phyloP scores from a whole-genome alignment of 2,888 invertebrate species.

The Spilosoma lubricipeda region DNA sequence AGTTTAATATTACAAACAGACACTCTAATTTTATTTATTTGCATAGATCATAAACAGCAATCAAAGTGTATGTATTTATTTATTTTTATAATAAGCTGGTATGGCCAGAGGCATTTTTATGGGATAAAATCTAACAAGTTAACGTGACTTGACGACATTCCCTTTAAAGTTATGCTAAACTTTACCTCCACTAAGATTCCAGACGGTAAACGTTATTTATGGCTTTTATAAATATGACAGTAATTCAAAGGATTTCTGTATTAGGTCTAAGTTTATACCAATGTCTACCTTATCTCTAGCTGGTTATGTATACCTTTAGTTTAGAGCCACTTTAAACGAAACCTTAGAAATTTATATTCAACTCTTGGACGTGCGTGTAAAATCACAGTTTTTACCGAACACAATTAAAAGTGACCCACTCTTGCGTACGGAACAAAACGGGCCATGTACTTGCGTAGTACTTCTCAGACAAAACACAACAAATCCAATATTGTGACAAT shows the following conservation, averaged over 20 bases:
- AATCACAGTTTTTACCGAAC: slow-evolving; percentile 78
- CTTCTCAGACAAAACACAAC: slow-evolving; percentile 53
- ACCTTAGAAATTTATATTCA: slow-evolving; percentile 59
- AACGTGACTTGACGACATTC: not conserved
- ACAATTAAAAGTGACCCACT: slow-evolving; percentile 84
- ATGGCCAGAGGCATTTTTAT: not conserved
- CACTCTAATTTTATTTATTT: no score
- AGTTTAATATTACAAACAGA: no score
- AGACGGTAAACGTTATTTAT: slow-evolving; percentile 36
- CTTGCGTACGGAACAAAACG: slow-evolving; percentile 63
- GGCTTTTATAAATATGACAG: slow-evolving; percentile 23
- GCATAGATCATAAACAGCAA: not conserved
- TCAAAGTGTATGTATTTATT: not conserved
- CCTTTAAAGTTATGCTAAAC: not conserved
- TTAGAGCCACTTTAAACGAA: slow-evolving; percentile 35
- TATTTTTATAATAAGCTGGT: not conserved
- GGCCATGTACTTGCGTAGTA: slow-evolving; percentile 40
- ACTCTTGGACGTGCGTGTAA: slow-evolving; percentile 80
- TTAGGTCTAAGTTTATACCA: slow-evolving; percentile 1
- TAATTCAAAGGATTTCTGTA: slow-evolving; percentile 37
- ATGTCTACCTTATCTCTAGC: not conserved
- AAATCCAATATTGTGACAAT: slow-evolving; percentile 56
- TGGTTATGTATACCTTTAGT: not conserved
- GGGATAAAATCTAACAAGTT: not conserved
- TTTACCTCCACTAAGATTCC: slow-evolving; percentile 23